Evolutionary conservation across 2,113 vertebrate species (phyloP), one percentile per base, ranked within the genome.

Genomic region (Ptilonorhynchus violaceus): DNA sequence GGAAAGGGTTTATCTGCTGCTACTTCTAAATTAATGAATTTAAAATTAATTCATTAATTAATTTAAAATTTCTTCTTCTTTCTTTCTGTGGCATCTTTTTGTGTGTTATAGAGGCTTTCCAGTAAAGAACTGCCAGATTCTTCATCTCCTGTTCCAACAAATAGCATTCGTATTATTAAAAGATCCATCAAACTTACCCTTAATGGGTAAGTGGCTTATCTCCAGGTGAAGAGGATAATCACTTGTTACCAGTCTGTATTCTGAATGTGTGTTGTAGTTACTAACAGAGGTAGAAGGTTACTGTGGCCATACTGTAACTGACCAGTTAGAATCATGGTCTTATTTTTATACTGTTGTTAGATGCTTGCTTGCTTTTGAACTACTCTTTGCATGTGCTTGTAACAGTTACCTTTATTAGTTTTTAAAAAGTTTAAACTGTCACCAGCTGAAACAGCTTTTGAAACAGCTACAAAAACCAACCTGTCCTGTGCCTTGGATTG

Each of bases 151-250:
- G 96, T 99, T 80, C 99, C 99, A 77, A 98, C 99, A 89, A 99
- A 98, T 93, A 99, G 98, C 87, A 97, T 99, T 96, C 98, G 99
- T 52, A 98, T 99, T 27, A 98, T 99, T 89, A 99, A 99, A 96
- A 99, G 99, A 96, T 99, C 99, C 75, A 99, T 99, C 96, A 99
- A 99, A 96, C 98, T 99, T 94, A 99, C 99, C 47, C 99, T 99
- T 91, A 99, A 99, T 85, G 98, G 99, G 97, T 99, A 98, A 97
- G 97, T 76, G 60, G 83, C 94, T 73, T 89, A 63, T 97, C 90
- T 95, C 96, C 98, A 98, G 98, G 98, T 98, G 94, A 98, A 89
- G 93, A 92, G 74, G 88, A 87, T 76, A 77, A 85, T 88, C 13
- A 55, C 52, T 97, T 95, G 56, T 82, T 91, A 81, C 70, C 76